Conservation (phyloP, 2,797 vertebrate genomes). For the Lepus oiostolus region DNA sequence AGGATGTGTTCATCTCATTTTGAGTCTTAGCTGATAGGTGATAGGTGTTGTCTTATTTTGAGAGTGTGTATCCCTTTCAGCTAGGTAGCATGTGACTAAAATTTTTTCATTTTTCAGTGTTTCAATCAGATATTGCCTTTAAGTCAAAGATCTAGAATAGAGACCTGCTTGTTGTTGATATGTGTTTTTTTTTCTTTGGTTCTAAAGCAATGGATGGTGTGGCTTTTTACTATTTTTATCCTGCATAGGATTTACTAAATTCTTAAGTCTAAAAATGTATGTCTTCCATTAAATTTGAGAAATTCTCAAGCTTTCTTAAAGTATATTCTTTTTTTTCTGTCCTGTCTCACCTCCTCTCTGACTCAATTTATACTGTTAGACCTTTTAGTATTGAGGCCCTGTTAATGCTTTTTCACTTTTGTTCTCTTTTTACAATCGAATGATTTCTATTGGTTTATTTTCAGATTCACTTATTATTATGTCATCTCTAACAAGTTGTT, state of each 20-base stretch:
- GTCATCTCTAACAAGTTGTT: neutral
- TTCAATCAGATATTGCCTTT: neutral
- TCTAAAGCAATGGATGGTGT: neutral
- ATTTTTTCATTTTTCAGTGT: neutral
- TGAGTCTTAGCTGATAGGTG: neutral
- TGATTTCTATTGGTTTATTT: constrained; percentile 1
- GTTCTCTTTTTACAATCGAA: neutral
- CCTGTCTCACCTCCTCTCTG: neutral
- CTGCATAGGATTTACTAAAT: neutral
- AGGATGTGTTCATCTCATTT: neutral
- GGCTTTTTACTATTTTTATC: neutral
- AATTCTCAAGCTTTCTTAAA: neutral
- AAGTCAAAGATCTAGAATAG: neutral
- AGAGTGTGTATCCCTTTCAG: neutral
- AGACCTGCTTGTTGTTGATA: neutral
- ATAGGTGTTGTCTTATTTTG: neutral
- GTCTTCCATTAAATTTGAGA: constrained; percentile 19
- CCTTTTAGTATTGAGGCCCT: neutral
- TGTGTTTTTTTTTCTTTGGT: neutral
- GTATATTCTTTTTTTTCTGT: constrained; percentile 30
- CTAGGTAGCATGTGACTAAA: neutral
- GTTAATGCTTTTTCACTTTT: neutral
- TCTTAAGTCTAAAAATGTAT: neutral
- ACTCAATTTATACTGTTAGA: neutral
- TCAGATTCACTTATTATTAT: neutral